Conservation (phyloP, 2,797 vertebrate species). For the Myripristis murdjan region DNA sequence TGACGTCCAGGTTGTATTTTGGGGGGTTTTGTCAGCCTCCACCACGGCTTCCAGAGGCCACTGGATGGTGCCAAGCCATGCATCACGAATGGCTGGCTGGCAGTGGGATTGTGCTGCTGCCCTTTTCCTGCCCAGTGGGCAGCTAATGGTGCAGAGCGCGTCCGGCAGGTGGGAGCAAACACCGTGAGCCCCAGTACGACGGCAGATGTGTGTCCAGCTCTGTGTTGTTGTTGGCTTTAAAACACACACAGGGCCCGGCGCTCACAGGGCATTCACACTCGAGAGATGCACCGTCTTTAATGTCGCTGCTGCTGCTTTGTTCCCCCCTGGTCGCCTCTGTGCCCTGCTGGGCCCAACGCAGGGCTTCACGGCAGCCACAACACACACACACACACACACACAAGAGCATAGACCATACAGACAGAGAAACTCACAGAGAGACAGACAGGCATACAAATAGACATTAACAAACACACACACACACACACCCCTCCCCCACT, state of each 20-base stretch:
- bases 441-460: constrained; percentile 34
- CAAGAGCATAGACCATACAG: constrained; percentile 37
- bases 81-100: constrained; percentile 66
- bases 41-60: too few relatives aligned
- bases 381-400: neutral
- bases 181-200: constrained; percentile 58
- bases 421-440: constrained; percentile 34
- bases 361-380: constrained; percentile 38
- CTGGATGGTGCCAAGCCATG: constrained; percentile 60
- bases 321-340: constrained; percentile 43
- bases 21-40: too few relatives aligned
- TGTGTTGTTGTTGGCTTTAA: constrained; percentile 78
- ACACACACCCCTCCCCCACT: constrained; percentile 50
- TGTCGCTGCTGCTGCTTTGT: constrained; percentile 18
- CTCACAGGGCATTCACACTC: constrained; percentile 67
- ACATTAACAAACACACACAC: neutral
- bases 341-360: constrained; percentile 34
- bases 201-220: constrained; percentile 83
- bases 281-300: constrained; percentile 47
- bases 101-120: constrained; percentile 55
- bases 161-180: constrained; percentile 69
- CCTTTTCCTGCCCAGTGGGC: constrained; percentile 80
- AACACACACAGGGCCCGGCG: constrained; percentile 65
- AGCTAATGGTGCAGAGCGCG: constrained; percentile 82
- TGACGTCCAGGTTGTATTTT: neutral